Evolutionary conservation across 92 coral and sea anemone species (phyloP).

Genomic region (Parazoanthus swiftii): DNA sequence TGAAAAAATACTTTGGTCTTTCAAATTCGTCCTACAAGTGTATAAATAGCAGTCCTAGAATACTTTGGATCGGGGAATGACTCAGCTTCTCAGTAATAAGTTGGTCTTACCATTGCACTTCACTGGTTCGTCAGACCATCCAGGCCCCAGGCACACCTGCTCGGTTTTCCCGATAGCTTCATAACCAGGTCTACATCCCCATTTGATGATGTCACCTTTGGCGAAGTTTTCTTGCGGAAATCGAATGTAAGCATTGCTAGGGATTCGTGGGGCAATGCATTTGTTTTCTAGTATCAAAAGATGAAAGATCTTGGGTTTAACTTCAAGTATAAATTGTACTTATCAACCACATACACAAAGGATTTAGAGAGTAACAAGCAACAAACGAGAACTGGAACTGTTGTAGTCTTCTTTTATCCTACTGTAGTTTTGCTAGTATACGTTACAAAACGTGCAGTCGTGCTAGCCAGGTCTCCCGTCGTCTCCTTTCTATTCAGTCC

Average conservation of each 20-base stretch:
- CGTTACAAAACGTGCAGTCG: too few species aligned
- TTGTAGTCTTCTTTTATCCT: too few species aligned
- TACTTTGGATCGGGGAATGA: neutral
- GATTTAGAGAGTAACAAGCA: too few species aligned
- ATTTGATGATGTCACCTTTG: neutral
- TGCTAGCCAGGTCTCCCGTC: too few species aligned
- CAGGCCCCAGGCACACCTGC: slow-evolving; percentile 13
- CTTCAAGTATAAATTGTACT: neutral
- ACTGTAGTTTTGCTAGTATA: too few species aligned
- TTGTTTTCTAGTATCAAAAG: too few species aligned
- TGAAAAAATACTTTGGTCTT: neutral
- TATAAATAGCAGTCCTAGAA: neutral
- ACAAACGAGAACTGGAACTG: too few species aligned
- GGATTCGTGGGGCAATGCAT: too few species aligned
- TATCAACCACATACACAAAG: neutral
- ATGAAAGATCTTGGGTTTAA: neutral
- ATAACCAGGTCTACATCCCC: slow-evolving; percentile 13
- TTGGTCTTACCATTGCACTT: slow-evolving; percentile 6
- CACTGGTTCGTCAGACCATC: slow-evolving; percentile 14
- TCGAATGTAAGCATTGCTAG: too few species aligned
- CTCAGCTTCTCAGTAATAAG: too few species aligned
- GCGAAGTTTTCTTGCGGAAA: too few species aligned
- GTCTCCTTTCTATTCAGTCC: too few species aligned
- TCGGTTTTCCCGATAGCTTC: slow-evolving; percentile 3
- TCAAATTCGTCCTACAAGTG: neutral